Conservation (phyloP, 1,140 invertebrate genomes). For the Reticulitermes speratus region DNA sequence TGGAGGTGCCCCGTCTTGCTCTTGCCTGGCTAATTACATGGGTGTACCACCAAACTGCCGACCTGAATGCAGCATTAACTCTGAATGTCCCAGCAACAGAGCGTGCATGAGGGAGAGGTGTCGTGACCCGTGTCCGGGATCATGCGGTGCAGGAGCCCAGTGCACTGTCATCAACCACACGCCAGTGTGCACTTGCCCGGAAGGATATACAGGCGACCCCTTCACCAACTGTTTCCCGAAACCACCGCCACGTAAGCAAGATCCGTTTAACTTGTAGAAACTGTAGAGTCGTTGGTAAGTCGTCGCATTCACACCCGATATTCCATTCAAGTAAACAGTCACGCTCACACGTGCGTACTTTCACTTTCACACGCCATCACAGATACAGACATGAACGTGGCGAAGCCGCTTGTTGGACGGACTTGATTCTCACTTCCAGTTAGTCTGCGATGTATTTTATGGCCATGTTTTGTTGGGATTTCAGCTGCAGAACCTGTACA, state of each 20-base stretch:
- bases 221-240: conserved; percentile 59
- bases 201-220: conserved; percentile 68
- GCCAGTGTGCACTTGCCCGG: conserved; percentile 65
- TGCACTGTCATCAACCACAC: conserved; percentile 68
- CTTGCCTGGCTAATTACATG: conserved; percentile 64
- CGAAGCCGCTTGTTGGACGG: background rate
- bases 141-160: conserved; percentile 63
- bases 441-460: conserved; percentile 16
- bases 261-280: conserved; percentile 31
- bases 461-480: background rate
- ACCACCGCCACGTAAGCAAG: conserved; percentile 47
- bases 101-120: conserved; percentile 72
- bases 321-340: background rate
- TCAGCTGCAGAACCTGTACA: conserved; percentile 40
- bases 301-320: conserved; percentile 49
- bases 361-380: background rate
- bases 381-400: background rate
- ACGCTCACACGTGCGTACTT: background rate
- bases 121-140: conserved; percentile 67
- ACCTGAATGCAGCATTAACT: conserved; percentile 71
- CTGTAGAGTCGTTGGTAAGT: conserved; percentile 43
- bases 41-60: conserved; percentile 70
- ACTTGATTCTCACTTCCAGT: background rate
- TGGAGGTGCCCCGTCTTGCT: conserved; percentile 63
- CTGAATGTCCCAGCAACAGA: conserved; percentile 64